Evolutionary conservation across 2,888 invertebrate genomes (phyloP).

Genomic region (Rhamphomyia laevipes): DNA sequence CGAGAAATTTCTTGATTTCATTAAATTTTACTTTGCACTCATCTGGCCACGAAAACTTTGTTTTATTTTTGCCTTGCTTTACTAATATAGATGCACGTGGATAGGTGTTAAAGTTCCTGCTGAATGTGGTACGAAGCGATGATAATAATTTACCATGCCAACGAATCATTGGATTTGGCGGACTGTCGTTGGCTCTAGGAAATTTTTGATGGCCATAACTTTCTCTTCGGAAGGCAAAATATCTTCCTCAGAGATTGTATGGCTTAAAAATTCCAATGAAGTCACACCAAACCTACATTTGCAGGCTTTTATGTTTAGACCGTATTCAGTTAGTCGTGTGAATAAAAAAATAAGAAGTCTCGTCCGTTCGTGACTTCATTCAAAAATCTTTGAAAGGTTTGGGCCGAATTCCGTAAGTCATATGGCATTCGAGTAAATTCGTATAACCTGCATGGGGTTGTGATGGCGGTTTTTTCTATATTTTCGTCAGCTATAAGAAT

Average conservation of each 20-base stretch:
- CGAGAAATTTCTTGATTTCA: background rate
- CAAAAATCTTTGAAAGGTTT: conserved; percentile 25
- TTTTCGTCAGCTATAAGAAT: background rate
- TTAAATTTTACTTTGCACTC: background rate
- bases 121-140: conserved; percentile 1
- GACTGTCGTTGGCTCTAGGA: background rate
- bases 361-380: conserved; percentile 17
- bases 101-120: background rate
- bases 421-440: conserved; percentile 24
- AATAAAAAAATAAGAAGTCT: conserved; percentile 16
- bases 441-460: conserved; percentile 25
- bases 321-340: conserved; percentile 13
- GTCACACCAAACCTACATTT: conserved; percentile 5
- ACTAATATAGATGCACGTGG: background rate
- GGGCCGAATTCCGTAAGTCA: conserved; percentile 24
- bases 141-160: conserved; percentile 12
- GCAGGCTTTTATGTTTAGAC: conserved; percentile 14
- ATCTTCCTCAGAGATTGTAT: background rate
- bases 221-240: conserved; percentile 5
- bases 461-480: conserved; percentile 14
- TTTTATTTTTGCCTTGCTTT: background rate
- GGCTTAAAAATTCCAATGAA: background rate
- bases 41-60: background rate
- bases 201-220: background rate
- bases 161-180: conserved; percentile 1